Evolutionary conservation across 1,140 invertebrate genomes (phyloP).

Genomic region (Bombus waltoni): DNA sequence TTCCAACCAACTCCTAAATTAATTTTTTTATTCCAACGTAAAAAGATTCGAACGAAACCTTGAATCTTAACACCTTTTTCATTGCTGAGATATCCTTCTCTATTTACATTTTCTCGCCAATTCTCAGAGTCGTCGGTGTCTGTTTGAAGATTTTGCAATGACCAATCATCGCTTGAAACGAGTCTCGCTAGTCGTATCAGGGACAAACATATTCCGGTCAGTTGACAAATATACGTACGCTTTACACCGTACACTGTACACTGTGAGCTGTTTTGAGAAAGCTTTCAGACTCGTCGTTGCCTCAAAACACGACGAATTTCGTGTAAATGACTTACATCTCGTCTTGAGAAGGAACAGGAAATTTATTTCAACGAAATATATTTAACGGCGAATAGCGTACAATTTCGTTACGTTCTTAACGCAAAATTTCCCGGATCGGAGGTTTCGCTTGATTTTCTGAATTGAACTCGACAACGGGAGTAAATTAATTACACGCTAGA

Average conservation of each 20-base stretch:
- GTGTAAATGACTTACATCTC: no score
- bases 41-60: not conserved
- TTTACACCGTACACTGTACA: no score
- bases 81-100: not conserved
- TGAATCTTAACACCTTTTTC: not conserved
- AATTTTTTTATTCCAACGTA: no score
- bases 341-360: not conserved
- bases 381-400: not conserved
- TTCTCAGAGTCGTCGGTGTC: not conserved
- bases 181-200: not conserved
- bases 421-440: not conserved
- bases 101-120: not conserved
- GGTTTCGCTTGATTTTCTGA: not conserved
- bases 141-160: not conserved
- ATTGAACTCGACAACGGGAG: not conserved
- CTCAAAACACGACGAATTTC: not conserved
- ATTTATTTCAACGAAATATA: not conserved
- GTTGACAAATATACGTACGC: not conserved
- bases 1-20: no score
- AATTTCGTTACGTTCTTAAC: not conserved
- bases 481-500: constrained; percentile 18
- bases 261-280: not conserved
- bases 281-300: not conserved
- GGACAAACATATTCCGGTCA: not conserved
- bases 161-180: not conserved